Percentiles rank a stretch among this genome's conserved stretches.
phyloP scores from a whole-genome alignment of 2,888 invertebrate genomes.

The Willowsia nigromaculata region DNA sequence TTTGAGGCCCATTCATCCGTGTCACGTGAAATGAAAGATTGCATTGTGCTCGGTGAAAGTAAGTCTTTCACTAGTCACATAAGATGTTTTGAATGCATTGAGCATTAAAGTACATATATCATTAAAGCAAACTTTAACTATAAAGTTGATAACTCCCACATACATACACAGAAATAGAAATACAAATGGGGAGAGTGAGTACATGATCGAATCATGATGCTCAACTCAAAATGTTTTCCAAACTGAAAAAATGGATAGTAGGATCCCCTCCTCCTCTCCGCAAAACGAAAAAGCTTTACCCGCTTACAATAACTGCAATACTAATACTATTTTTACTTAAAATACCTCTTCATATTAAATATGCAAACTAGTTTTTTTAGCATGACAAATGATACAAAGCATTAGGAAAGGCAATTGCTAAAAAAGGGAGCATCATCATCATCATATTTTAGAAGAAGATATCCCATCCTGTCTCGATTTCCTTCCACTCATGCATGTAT shows the following conservation, averaged over 20 bases:
- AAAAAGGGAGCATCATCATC: neutral
- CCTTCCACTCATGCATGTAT: neutral
- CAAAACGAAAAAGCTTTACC: neutral
- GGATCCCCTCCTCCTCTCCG: neutral
- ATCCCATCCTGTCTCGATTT: neutral
- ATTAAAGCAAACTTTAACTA: too few species aligned
- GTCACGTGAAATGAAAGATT: neutral
- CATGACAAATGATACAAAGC: constrained; percentile 50
- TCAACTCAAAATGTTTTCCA: neutral
- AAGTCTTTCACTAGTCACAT: neutral
- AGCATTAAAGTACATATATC: too few species aligned
- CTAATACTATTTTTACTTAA: neutral
- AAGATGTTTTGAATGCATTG: neutral
- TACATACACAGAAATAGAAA: too few species aligned
- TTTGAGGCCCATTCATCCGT: neutral
- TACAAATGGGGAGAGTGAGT: too few species aligned
- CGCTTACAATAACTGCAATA: neutral
- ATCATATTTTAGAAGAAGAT: neutral
- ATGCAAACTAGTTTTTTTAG: neutral
- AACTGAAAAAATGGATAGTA: neutral
- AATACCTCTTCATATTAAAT: neutral
- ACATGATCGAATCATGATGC: neutral
- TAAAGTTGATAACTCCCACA: too few species aligned
- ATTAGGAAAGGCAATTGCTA: constrained; percentile 1
- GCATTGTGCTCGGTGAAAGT: constrained; percentile 14